Percentiles rank a stretch among this genome's conserved stretches.
Evolutionary conservation across 2,888 invertebrate genomes (phyloP).

Genomic region (Epirrhoe alternata): DNA sequence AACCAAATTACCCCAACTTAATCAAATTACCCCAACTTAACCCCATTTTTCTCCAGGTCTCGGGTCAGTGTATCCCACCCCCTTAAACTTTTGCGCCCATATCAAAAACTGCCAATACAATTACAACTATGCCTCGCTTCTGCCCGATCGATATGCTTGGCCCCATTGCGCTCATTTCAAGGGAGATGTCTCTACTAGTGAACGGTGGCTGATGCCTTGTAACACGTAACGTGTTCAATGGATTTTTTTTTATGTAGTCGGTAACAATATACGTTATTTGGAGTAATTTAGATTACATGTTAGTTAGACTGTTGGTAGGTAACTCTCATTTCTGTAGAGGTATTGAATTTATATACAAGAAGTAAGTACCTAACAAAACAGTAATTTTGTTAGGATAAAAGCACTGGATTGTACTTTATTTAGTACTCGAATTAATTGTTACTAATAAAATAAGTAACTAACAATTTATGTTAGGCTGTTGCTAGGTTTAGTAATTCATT

Average conservation of each 20-base stretch:
- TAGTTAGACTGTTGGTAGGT: neutral
- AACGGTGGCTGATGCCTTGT: slow-evolving; percentile 10
- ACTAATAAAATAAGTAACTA: too few species aligned
- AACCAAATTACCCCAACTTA: too few species aligned
- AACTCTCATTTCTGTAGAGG: too few species aligned
- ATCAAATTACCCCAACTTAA: neutral
- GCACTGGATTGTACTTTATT: too few species aligned
- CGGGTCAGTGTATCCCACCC: slow-evolving; percentile 12
- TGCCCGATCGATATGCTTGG: slow-evolving; percentile 16
- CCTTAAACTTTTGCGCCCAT: slow-evolving; percentile 2
- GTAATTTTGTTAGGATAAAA: too few species aligned
- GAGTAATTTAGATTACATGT: neutral
- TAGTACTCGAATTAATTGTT: too few species aligned
- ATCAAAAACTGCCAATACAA: slow-evolving; percentile 12
- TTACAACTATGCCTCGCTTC: slow-evolving; percentile 11
- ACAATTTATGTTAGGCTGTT: too few species aligned
- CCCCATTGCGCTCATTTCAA: neutral
- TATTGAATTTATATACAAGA: too few species aligned
- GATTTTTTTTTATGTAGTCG: neutral
- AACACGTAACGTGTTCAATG: slow-evolving; percentile 15
- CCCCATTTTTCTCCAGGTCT: slow-evolving; percentile 15
- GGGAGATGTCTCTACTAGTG: neutral
- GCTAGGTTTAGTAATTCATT: too few species aligned
- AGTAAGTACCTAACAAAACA: too few species aligned
- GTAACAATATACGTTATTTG: neutral